phyloP scores from a whole-genome alignment of 2,113 vertebrate genomes.

The Leptodactylus fuscus region DNA sequence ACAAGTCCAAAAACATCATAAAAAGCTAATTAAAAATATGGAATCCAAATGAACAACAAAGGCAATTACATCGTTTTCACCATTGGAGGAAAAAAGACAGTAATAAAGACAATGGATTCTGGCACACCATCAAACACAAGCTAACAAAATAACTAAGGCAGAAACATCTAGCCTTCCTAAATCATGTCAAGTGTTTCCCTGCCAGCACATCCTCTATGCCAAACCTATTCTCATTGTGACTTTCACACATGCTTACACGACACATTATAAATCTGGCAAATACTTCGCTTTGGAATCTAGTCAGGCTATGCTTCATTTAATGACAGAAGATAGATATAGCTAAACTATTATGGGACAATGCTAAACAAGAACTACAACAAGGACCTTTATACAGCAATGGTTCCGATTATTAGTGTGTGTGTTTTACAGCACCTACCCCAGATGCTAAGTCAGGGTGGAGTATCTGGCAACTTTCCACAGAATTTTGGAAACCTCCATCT shows the following conservation, averaged over 20 bases:
- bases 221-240: constrained; percentile 32
- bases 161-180: constrained; percentile 52
- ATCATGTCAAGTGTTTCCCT: constrained; percentile 52
- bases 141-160: constrained; percentile 51
- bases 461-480: neutral
- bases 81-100: constrained; percentile 25
- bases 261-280: constrained; percentile 43
- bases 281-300: constrained; percentile 18
- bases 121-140: constrained; percentile 52
- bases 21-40: constrained; percentile 21
- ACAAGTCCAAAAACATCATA: constrained; percentile 40
- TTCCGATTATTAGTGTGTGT: neutral
- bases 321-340: neutral
- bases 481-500: neutral
- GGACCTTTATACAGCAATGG: neutral
- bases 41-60: constrained; percentile 45
- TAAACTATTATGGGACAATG: neutral
- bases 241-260: constrained; percentile 55
- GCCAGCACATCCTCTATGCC: constrained; percentile 44
- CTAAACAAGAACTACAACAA: neutral
- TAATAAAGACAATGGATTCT: constrained; percentile 53
- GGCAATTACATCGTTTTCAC: constrained; percentile 53
- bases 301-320: constrained; percentile 24
- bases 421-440: neutral
- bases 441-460: neutral